phyloP scores from a whole-genome alignment of 2,797 vertebrate genomes.

The Spondyliosoma cantharus region DNA sequence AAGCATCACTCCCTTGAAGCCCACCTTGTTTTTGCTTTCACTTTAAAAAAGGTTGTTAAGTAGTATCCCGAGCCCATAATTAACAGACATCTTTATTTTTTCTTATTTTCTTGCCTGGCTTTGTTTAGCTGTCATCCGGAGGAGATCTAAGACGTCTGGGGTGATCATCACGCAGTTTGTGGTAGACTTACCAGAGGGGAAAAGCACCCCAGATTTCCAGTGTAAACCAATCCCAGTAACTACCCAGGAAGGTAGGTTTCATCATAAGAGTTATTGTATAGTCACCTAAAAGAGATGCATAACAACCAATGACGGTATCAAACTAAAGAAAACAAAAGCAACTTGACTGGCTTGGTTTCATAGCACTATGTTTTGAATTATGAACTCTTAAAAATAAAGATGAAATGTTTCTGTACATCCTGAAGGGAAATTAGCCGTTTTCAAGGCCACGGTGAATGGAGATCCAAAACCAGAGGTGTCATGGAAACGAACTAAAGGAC shows the following conservation, averaged over 20 bases:
- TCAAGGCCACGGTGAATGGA: conserved; percentile 86
- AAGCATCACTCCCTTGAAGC: not conserved
- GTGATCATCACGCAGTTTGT: conserved; percentile 85
- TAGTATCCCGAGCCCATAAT: not conserved
- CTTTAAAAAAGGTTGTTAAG: not conserved
- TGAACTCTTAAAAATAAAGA: not conserved
- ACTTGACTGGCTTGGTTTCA: not conserved
- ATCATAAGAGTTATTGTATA: not conserved
- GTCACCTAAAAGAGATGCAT: not conserved
- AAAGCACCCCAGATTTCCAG: conserved; percentile 87
- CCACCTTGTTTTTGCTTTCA: not conserved
- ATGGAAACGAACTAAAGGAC: conserved; percentile 83
- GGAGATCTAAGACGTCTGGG: conserved; percentile 84
- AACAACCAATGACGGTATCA: not conserved
- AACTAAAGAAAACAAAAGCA: not conserved
- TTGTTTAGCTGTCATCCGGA: conserved; percentile 71
- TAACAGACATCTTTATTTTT: not conserved
- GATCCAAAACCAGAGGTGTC: conserved; percentile 85
- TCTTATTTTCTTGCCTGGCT: not conserved
- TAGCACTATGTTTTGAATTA: not conserved
- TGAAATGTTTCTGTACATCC: conserved; percentile 15
- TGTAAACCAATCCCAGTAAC: conserved; percentile 83
- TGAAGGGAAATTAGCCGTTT: conserved; percentile 86
- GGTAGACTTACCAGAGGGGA: conserved; percentile 84
- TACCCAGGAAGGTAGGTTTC: conserved; percentile 84